Conservation (phyloP, 1,140 invertebrate genomes). For the Leptinotarsa lineolata region DNA sequence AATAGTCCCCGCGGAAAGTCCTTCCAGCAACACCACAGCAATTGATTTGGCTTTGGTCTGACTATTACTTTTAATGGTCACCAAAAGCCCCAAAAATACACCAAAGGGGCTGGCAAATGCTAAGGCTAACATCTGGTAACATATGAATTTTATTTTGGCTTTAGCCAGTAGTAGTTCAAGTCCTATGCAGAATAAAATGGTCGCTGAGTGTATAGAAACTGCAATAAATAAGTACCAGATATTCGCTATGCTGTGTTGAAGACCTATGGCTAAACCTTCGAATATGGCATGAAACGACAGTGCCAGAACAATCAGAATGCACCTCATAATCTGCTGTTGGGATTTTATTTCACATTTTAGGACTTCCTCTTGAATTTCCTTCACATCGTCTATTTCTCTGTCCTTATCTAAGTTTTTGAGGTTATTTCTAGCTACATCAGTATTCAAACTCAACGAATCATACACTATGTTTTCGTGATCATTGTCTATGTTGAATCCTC, state of each 20-base stretch:
- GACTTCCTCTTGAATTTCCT: neutral
- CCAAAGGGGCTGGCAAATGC: constrained; percentile 74
- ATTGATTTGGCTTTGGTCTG: constrained; percentile 49
- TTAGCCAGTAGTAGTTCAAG: constrained; percentile 70
- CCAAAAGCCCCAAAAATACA: constrained; percentile 64
- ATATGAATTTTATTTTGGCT: constrained; percentile 62
- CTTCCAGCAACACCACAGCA: constrained; percentile 50
- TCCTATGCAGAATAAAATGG: constrained; percentile 73
- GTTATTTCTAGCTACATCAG: constrained; percentile 12
- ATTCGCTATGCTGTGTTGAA: constrained; percentile 65
- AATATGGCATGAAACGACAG: constrained; percentile 80
- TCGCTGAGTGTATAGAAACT: constrained; percentile 75
- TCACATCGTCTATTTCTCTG: constrained; percentile 2
- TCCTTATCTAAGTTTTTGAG: constrained; percentile 9
- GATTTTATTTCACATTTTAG: constrained; percentile 36
- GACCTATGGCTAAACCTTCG: constrained; percentile 79
- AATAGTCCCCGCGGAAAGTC: constrained; percentile 54
- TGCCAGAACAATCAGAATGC: constrained; percentile 72
- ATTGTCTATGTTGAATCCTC: constrained; percentile 13
- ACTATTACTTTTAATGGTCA: constrained; percentile 46
- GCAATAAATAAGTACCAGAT: constrained; percentile 74
- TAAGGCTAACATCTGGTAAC: constrained; percentile 65
- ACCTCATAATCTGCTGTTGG: constrained; percentile 59
- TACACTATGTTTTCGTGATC: constrained; percentile 20
- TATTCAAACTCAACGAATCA: constrained; percentile 19